phyloP scores from a whole-genome alignment of 23 tunicate species.

The Ascidia mentula region DNA sequence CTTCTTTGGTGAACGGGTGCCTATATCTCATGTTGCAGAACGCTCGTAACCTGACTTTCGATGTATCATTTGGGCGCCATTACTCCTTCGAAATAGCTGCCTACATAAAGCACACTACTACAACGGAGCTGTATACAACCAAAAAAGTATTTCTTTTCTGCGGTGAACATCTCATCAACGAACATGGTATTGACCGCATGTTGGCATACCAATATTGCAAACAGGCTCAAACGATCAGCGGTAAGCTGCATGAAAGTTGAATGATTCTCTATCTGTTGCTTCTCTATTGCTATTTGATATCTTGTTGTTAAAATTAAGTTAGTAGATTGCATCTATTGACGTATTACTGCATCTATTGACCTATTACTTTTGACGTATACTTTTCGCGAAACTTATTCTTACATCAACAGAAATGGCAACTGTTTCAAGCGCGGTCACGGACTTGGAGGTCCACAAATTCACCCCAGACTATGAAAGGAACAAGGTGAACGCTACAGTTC shows the following conservation, averaged over 20 bases:
- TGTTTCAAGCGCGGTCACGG: conserved; percentile 30
- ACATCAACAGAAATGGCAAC: not conserved
- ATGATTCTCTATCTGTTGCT: too few relatives aligned
- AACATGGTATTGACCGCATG: not conserved
- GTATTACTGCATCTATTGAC: too few relatives aligned
- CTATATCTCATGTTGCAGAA: not conserved
- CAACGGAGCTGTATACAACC: not conserved
- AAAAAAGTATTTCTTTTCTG: conserved; percentile 15
- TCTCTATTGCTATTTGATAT: too few relatives aligned
- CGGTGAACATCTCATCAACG: conserved; percentile 53
- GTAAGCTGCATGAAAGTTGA: too few relatives aligned
- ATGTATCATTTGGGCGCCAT: conserved; percentile 19
- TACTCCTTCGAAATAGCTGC: conserved; percentile 26
- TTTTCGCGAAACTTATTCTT: too few relatives aligned
- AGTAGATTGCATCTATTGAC: too few relatives aligned
- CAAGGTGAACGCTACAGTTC: conserved; percentile 6
- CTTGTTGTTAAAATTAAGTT: too few relatives aligned
- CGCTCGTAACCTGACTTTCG: not conserved
- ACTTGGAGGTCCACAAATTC: not conserved
- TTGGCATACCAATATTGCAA: conserved; percentile 33
- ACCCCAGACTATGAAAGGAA: conserved; percentile 14
- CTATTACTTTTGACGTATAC: too few relatives aligned
- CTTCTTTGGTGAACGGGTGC: not conserved
- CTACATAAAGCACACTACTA: not conserved
- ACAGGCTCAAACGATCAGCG: conserved; percentile 30